Evolutionary conservation across 2,888 invertebrate genomes (phyloP), one percentile per base, ranked within the genome.

Genomic region (Liopterus haemorrhoidalis): DNA sequence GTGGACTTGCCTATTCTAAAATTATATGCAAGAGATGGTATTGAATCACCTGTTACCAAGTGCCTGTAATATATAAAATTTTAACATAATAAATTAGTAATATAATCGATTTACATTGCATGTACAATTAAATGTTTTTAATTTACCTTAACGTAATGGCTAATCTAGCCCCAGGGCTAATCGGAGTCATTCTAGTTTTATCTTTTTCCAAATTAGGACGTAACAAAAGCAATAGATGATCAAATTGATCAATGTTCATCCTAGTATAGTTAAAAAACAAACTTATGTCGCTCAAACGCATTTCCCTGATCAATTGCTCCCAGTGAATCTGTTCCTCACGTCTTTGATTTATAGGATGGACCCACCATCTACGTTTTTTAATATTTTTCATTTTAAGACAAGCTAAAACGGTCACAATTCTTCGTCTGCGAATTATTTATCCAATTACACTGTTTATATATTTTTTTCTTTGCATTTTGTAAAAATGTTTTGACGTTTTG

Each of bases 1-100:
- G 59, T 62, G 19, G 57, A 51, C 53, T 57, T 56, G 8, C 53
- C 52, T 24, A 53, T 40, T 6, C 45, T n/a, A 48, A 50, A 48
- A 2, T 21, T 36, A 46, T 46, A 50, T 1, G 48, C 45, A 2
- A 49, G 20, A 8, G 42, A 46, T 12, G 37, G 27, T 42, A 46
- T 46, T 12, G 39, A 36, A 8, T 41, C 32, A 5, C 50, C 48
- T 25, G 37, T 40, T 14, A 37, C 41, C 16, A 50, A 28, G 27
- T 50, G 48, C 14, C 50, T 50, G 24, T 19, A 45, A 45, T 35
- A 55, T n/a, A n/a, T n/a, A n/a, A n/a, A n/a, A n/a, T n/a, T n/a
- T n/a, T n/a, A n/a, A n/a, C n/a, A n/a, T n/a, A n/a, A n/a, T n/a
- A n/a, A n/a, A n/a, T n/a, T n/a, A n/a, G n/a, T n/a, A n/a, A n/a